Conservation (phyloP, 2,797 vertebrate species). For the Diceros bicornis region DNA sequence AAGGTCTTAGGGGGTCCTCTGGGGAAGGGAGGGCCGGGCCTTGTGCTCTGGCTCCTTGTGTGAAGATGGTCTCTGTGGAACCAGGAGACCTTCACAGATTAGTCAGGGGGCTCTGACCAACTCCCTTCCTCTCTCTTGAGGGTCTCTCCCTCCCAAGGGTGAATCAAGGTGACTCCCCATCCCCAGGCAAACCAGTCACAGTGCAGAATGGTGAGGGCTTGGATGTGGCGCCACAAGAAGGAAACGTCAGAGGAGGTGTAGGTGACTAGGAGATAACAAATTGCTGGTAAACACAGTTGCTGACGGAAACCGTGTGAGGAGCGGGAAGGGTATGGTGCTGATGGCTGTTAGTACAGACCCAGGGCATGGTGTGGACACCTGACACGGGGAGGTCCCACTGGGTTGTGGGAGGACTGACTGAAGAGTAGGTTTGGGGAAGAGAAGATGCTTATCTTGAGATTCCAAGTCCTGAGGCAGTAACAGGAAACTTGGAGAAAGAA, state of each 20-base stretch:
- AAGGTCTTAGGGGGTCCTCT: no score
- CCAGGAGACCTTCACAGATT: neutral
- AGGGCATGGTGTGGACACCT: no score
- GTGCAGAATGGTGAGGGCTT: neutral
- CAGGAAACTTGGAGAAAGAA: neutral
- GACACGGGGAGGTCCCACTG: neutral
- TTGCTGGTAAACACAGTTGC: neutral
- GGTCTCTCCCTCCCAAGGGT: neutral
- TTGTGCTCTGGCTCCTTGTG: neutral
- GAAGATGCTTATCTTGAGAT: neutral
- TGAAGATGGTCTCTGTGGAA: neutral
- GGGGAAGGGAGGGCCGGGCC: neutral
- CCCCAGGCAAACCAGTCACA: neutral
- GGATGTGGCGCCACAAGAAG: neutral
- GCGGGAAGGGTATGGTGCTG: neutral
- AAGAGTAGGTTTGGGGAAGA: neutral
- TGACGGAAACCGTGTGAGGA: neutral
- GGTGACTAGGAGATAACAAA: neutral
- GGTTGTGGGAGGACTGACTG: neutral
- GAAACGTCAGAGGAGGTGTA: neutral
- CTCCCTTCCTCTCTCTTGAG: neutral
- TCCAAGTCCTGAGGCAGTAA: neutral
- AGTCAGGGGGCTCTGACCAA: neutral
- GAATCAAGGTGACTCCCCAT: neutral
- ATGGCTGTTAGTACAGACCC: no score